Evolutionary conservation across 1,140 invertebrate species (phyloP).

Genomic region (Spodoptera frugiperda): DNA sequence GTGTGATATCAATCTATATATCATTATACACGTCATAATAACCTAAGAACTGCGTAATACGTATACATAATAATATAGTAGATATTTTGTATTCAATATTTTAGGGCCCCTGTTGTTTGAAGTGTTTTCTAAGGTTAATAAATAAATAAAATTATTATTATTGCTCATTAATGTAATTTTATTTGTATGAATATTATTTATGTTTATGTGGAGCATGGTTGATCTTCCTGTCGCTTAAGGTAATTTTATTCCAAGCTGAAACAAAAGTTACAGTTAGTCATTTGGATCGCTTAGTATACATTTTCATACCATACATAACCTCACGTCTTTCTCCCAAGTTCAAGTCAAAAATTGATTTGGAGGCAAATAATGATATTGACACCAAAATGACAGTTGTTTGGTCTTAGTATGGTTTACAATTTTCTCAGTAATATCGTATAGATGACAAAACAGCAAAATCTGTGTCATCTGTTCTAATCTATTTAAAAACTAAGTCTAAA

Average conservation of each 20-base stretch:
- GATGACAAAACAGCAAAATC: no score
- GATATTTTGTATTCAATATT: slow-evolving; percentile 52
- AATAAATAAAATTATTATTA: slow-evolving; percentile 50
- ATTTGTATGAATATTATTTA: slow-evolving; percentile 30
- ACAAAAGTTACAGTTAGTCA: slow-evolving; percentile 40
- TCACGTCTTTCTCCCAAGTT: no score
- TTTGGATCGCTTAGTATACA: no score
- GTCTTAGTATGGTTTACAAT: no score
- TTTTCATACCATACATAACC: no score
- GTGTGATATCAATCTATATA: slow-evolving; percentile 36
- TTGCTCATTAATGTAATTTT: slow-evolving; percentile 47
- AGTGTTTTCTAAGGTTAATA: slow-evolving; percentile 49
- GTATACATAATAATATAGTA: slow-evolving; percentile 30
- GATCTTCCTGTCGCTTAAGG: neutral
- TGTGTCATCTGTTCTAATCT: no score
- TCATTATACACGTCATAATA: slow-evolving; percentile 14
- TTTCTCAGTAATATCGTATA: no score
- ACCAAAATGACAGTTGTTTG: no score
- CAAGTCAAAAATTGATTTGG: neutral
- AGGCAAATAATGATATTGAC: neutral
- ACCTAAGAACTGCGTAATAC: slow-evolving; percentile 30
- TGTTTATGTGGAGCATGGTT: slow-evolving; percentile 50
- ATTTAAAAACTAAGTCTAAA: no score
- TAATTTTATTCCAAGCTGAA: slow-evolving; percentile 67
- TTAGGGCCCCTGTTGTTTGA: slow-evolving; percentile 45